These are phyloP conservation scores for Pheosia gnoma DNA, from an alignment of 2,888 invertebrate genomes.

Conservation along the genomic window DNA sequence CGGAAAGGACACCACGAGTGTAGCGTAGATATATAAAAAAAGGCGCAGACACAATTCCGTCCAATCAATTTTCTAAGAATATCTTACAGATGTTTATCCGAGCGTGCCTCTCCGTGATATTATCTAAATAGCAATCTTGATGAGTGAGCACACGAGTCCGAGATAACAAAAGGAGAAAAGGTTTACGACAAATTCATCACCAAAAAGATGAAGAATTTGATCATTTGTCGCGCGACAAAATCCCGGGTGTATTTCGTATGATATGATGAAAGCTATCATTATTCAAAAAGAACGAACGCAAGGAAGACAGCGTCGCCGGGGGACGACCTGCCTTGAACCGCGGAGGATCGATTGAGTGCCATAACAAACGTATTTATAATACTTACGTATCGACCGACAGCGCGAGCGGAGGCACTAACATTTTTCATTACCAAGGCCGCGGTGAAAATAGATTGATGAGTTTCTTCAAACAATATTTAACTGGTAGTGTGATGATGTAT, in stretches of 20 bases:
- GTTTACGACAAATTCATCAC: slow-evolving; percentile 20
- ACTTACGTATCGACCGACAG: slow-evolving; percentile 40
- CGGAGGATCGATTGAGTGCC: slow-evolving; percentile 44
- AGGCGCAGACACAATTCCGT: neutral
- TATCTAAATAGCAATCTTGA: slow-evolving; percentile 20
- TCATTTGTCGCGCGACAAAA: slow-evolving; percentile 18
- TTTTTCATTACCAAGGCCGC: slow-evolving; percentile 64
- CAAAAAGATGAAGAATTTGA: slow-evolving; percentile 8
- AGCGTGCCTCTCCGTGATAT: slow-evolving; percentile 9
- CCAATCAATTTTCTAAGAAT: slow-evolving; percentile 12
- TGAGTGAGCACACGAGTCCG: slow-evolving; percentile 13
- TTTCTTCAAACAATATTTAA: slow-evolving; percentile 30
- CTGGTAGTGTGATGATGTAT: slow-evolving; percentile 15
- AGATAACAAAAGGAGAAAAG: slow-evolving; percentile 11
- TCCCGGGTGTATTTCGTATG: slow-evolving; percentile 15
- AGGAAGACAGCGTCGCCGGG: slow-evolving; percentile 23
- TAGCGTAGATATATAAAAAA: neutral
- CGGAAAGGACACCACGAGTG: neutral
- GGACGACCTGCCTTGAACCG: slow-evolving; percentile 61
- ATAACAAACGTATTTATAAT: slow-evolving; percentile 46
- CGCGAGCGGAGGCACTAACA: slow-evolving; percentile 45
- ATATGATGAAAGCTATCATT: slow-evolving; percentile 28
- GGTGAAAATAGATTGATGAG: slow-evolving; percentile 55
- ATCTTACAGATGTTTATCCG: slow-evolving; percentile 11
- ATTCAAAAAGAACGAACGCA: slow-evolving; percentile 21